Percentiles rank a stretch among this genome's conserved stretches.
These are phyloP conservation scores for Halichondria panicea DNA, from an alignment of 37 sponge, comb jelly and placozoan species.

Conservation along the genomic window DNA sequence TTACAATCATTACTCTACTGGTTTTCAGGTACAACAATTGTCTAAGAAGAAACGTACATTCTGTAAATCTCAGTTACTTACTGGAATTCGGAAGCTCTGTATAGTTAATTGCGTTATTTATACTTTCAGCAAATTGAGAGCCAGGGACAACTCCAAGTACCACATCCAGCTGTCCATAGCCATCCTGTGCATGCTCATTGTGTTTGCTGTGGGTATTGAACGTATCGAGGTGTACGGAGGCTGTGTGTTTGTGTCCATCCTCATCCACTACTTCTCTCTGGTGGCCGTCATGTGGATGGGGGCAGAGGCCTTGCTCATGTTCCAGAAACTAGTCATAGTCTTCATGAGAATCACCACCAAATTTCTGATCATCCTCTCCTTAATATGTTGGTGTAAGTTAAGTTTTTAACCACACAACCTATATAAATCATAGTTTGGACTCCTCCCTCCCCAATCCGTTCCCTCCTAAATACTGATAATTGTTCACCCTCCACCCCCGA, in stretches of 20 bases:
- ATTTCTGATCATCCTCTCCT: constrained; percentile 11
- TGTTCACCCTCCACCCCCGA: no score
- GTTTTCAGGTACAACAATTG: no score
- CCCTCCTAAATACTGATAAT: no score
- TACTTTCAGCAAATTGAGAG: constrained; percentile 24
- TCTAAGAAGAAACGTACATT: no score
- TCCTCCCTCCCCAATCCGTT: no score
- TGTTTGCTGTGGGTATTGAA: constrained; percentile 43
- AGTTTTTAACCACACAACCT: not conserved
- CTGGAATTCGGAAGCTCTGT: no score
- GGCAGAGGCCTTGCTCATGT: constrained; percentile 49
- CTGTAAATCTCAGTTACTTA: no score
- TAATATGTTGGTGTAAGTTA: constrained; percentile 54
- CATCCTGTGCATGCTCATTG: constrained; percentile 30
- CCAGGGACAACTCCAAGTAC: constrained; percentile 23
- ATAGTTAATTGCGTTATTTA: no score
- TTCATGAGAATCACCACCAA: constrained; percentile 20
- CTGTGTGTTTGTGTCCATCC: constrained; percentile 35
- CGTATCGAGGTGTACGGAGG: constrained; percentile 2
- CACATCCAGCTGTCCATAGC: constrained; percentile 38
- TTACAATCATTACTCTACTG: no score
- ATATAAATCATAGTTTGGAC: no score
- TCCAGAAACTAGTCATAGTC: constrained; percentile 43
- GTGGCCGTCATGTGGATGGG: constrained; percentile 47
- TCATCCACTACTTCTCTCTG: constrained; percentile 56